Base-by-base conservation (phyloP, 2,113 vertebrate species). In the Gavialis gangeticus region DNA sequence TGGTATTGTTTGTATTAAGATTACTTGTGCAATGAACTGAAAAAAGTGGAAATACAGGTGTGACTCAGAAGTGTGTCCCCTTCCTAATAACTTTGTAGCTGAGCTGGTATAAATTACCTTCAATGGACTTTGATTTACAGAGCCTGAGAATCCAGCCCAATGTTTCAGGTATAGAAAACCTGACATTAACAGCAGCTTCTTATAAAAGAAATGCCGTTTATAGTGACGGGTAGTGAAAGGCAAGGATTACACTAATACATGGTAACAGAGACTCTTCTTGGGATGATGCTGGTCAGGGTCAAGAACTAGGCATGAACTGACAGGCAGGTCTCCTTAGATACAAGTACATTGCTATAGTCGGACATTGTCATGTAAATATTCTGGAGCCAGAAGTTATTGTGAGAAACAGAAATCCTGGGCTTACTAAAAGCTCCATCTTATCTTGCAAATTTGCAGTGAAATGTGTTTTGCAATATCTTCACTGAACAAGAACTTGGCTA, bases 181-280 rank as follows among this genome's bases (percentile, higher is more conserved):
- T 54, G 27, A 18, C 79, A 1, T 77, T 14, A 28, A 46, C 15
- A 75, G 5, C 12, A 67, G 58, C 66, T n/a, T 25, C 30, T 63
- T n/a, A 2, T 22, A 3, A 30, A 64, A 46, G 62, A 7, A 64
- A 54, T 89, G 80, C 75, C 27, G 6, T 63, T 59, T 11, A 0
- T 30, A 28, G 4, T 85, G 77, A 12, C 34, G 34, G n/a, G 27
- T 60, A 37, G 58, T 46, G 11, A 30, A 76, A 82, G 54, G 37
- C 75, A 76, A 18, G 0, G 0, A 18, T 0, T 1, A 56, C 4
- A 17, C 5, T 18, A 17, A 0, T 3, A 11, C 0, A 1, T 17
- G 58, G 4, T 55, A 15, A 16, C 46, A 9, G 46, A 46, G 46
- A 46, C 46, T 9, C 46, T 46, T 46, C 4, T 27, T n/a, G 62